Evolutionary conservation across 1,140 invertebrate genomes (phyloP), one percentile per base, ranked within the genome.

Genomic region (Archivesica marissinica): DNA sequence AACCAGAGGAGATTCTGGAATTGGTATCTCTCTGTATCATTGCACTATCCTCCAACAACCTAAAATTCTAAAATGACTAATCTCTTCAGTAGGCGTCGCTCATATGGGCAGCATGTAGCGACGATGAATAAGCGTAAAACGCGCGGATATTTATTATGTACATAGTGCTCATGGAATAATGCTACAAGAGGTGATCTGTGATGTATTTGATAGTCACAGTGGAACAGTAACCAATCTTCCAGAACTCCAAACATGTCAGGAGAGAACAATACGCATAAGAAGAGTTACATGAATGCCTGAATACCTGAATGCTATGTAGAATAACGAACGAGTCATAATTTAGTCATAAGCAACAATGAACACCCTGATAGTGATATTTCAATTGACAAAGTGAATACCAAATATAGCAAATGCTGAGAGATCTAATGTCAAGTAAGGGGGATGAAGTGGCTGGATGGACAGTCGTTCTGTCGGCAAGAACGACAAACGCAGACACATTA

Each of bases 111-210:
- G n/a, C n/a, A n/a, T n/a, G n/a, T n/a, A n/a, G n/a, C n/a, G n/a
- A n/a, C n/a, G n/a, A n/a, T n/a, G n/a, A n/a, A n/a, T n/a, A n/a
- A n/a, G n/a, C n/a, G n/a, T n/a, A n/a, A n/a, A n/a, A n/a, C n/a
- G n/a, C n/a, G n/a, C n/a, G n/a, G n/a, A n/a, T n/a, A n/a, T n/a
- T n/a, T n/a, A n/a, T n/a, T n/a, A n/a, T n/a, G 80, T 89, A 0
- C 86, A 88, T 61, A 85, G 78, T 35, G 54, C 86, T 54, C 54
- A 88, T 86, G 88, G 86, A 0, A 90, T 89, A 28, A 88, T 87
- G 85, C 17, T 88, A 28, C 82, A 88, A 70, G 85, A 88, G 39
- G 3, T 76, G 0, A 4, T 47, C 20, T 3, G 15, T 44, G 20
- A 59, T 6, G 38, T 20, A 66, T 20, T 47, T 35, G 0, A 72